Base-by-base conservation (phyloP, 1,140 invertebrate species). In the Brachionus sp. region DNA sequence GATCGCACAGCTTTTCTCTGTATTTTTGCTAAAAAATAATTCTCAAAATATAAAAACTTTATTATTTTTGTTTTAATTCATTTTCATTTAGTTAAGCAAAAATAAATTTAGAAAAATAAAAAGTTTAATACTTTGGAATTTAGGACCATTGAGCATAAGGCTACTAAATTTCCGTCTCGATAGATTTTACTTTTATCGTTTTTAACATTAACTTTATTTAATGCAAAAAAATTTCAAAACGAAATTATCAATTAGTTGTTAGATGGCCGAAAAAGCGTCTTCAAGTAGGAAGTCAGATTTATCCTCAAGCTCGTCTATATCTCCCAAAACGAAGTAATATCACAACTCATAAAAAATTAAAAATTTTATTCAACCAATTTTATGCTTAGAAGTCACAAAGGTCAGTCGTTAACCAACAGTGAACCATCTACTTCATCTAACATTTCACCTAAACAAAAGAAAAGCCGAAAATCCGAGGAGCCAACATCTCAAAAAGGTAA, bases 211-310 rank as follows among this genome's bases (percentile, higher is more conserved):
- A 16, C 1, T 33, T 42, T 39, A 39, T 39, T 39, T 39, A 33
- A 25, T 75, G 70, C 7, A 10, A 46, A 75, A 29, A 50, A 29
- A 46, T 12, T 39, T 39, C 25, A 42, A 73, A 73, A 19, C 19
- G n/a, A 73, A 73, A 16, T 35, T 42, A 7, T 73, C 13, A 46
- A 46, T 75, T 75, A 35, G 39, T 44, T 75, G 39, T 75, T 46
- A 75, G 44, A 75, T 75, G 70, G 70, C 70, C 42, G 70, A 75
- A 29, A 75, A 46, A 75, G 39, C 39, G 13, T 46, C 25, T 75
- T 46, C 70, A 46, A 75, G 70, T 46, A 39, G 35, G 10, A 75
- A 46, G 44, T 39, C 33, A 0, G 66, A 70, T 70, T 19, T 70
- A 39, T 19, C 66, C 9, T 39, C 66, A 70, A 39, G 66, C 66